Evolutionary conservation across 2,113 vertebrate species (phyloP), one percentile per base, ranked within the genome.

Genomic region (Ochotona curzoniae): DNA sequence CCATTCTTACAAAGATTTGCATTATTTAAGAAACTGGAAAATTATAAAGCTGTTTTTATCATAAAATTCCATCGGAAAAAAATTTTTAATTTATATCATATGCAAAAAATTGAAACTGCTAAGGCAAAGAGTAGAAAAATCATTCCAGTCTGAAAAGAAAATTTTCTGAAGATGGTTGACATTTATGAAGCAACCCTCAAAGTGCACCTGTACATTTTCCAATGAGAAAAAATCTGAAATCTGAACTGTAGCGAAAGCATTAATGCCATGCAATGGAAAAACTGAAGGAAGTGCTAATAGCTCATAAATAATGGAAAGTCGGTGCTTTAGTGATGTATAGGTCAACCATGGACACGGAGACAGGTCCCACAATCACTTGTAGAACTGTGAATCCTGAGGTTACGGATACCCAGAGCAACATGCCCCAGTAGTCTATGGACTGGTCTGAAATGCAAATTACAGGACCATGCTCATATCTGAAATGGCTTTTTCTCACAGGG

Each of bases 121-220:
- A 84, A 76, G 69, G 23, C 70, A 51, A 93, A 63, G 89, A 23
- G 21, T 18, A 86, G 95, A 96, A 96, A 93, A 95, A 81, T 71
- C 70, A 96, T 96, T 95, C 93, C 84, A 67, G 97, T 94, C 23
- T 76, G 78, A 97, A 96, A 51, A 94, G 51, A 82, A 91, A 82
- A 95, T 95, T 93, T 92, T 96, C 90, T 95, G 89, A 97, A 94
- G 89, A 79, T 13, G 60, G 74, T n/a, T 95, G 94, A 91, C 81
- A 73, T 93, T 96, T 96, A 67, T n/a, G 57, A 25, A 21, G 13
- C 76, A 92, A 81, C n/a, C 20, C 8, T 60, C 61, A 87, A 97
- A 94, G 57, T 23, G 84, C 80, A 95, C 60, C 64, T 83, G 38
- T 30, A n/a, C 11, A 38, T 84, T 32, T 10, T 86, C 79, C 14